Base-by-base conservation (phyloP, 2,797 vertebrate species). In the Alauda arvensis region DNA sequence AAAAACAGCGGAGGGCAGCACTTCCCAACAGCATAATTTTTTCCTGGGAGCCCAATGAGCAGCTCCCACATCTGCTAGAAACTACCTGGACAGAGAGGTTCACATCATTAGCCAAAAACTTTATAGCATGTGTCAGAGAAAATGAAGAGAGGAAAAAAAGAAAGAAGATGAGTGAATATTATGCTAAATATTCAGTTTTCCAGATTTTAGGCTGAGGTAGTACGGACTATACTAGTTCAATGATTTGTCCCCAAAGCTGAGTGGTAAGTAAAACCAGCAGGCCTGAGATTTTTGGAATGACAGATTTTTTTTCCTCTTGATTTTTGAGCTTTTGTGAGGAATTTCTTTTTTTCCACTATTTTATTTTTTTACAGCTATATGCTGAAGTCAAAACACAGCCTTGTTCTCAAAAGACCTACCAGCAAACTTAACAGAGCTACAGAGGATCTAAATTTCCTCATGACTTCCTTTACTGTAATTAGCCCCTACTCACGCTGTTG, bases 401-500 rank as follows among this genome's bases (percentile, higher is more conserved):
- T 16, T 75, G 4, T 55, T 75, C 12, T 77, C 37, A 57, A 71
- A 79, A 69, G 24, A 56, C 10, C 8, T 52, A 37, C 6, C 10
- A 39, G 16, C 12, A 43, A 75, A 61, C 29, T 24, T 53, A 51
- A 39, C 2, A 72, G 45, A 49, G 2, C 6, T 81, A 14, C 5
- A 45, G 8, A 9, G 34, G 11, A 49, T 37, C 19, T 62, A 59
- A 74, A 52, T 46, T 77, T 85, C n/a, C 17, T 76, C 18, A 63
- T 19, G 25, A n/a, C 2, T 60, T 62, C 23, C 77, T 63, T 63
- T 33, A 40, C 28, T 65, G 13, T 42, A 25, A 37, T 57, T 15
- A 45, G 4, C 17, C 26, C 46, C 43, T 95, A 98, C 99, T 98
- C 95, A 99, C 99, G 97, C 85, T 98, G 98, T 92, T 98, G 98